Evolutionary conservation across 92 coral and sea anemone genomes (phyloP).

Genomic region (Meandrina meandrites): DNA sequence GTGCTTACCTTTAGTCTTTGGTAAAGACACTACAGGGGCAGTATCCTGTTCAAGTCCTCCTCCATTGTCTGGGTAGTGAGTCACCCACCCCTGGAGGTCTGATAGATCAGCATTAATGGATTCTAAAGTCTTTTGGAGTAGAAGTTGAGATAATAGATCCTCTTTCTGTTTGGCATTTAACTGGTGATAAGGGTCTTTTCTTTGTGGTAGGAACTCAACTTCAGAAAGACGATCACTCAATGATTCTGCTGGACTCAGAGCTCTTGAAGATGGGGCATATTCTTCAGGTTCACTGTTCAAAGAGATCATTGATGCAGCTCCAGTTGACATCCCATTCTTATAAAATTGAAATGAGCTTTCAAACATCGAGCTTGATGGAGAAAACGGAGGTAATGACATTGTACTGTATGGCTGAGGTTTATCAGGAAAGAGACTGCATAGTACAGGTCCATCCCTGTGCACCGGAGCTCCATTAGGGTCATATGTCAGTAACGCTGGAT

Average conservation of each 20-base stretch:
- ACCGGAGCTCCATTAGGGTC: conserved; percentile 59
- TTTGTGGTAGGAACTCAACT: conserved; percentile 67
- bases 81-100: conserved; percentile 73
- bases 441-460: conserved; percentile 54
- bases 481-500: conserved; percentile 59
- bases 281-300: conserved; percentile 75
- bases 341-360: conserved; percentile 90
- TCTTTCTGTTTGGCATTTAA: conserved; percentile 84
- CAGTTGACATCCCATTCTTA: conserved; percentile 91
- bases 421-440: conserved; percentile 57
- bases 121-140: conserved; percentile 83
- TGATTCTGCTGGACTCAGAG: conserved; percentile 83
- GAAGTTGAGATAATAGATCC: conserved; percentile 81
- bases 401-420: conserved; percentile 97
- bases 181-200: conserved; percentile 60
- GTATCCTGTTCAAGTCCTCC: conserved; percentile 40
- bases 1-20: conserved; percentile 52
- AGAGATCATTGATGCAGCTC: conserved; percentile 93
- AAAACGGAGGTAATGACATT: conserved; percentile 97
- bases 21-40: conserved; percentile 7
- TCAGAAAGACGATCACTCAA: conserved; percentile 79
- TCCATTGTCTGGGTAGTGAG: conserved; percentile 22
- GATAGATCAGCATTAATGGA: conserved; percentile 70
- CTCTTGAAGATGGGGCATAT: conserved; percentile 84
- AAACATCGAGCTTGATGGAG: conserved; percentile 97